Conservation (phyloP, 92 coral and sea anemone genomes). For the Palythoa grandiflora region DNA sequence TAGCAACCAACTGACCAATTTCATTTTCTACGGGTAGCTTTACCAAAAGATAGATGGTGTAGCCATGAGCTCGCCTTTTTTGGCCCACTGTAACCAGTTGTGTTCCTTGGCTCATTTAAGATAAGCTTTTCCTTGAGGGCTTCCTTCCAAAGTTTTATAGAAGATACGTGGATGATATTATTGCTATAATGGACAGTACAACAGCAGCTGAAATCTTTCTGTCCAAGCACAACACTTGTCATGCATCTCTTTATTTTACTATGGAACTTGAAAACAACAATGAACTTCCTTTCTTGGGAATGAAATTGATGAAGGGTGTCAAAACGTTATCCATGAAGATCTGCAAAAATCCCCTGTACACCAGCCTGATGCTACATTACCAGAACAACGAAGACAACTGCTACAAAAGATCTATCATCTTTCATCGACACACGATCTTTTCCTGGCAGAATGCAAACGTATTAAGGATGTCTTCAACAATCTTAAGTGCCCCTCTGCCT, state of each 20-base stretch:
- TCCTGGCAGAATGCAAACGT: slow-evolving; percentile 41
- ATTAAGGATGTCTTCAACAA: neutral
- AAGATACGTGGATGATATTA: neutral
- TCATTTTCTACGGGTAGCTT: neutral
- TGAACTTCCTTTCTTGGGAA: too few relatives aligned
- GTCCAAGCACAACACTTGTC: neutral
- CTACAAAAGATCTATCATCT: neutral
- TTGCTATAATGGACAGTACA: neutral
- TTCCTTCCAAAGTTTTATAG: neutral
- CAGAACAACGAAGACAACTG: neutral
- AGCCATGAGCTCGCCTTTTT: neutral
- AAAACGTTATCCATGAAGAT: too few relatives aligned
- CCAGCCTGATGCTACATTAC: neutral
- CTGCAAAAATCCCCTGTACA: too few relatives aligned
- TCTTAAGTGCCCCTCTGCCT: neutral
- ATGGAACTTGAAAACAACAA: neutral
- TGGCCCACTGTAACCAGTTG: neutral
- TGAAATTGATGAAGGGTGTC: too few relatives aligned
- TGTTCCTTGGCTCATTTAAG: neutral
- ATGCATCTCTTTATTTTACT: neutral
- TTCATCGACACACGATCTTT: slow-evolving; percentile 35
- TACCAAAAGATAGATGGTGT: neutral
- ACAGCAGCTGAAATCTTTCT: neutral
- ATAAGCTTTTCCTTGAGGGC: neutral
- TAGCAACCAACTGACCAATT: neutral